These are phyloP conservation scores for Hipposideros armiger DNA, from an alignment of 2,113 vertebrate species.

Conservation along the genomic window DNA sequence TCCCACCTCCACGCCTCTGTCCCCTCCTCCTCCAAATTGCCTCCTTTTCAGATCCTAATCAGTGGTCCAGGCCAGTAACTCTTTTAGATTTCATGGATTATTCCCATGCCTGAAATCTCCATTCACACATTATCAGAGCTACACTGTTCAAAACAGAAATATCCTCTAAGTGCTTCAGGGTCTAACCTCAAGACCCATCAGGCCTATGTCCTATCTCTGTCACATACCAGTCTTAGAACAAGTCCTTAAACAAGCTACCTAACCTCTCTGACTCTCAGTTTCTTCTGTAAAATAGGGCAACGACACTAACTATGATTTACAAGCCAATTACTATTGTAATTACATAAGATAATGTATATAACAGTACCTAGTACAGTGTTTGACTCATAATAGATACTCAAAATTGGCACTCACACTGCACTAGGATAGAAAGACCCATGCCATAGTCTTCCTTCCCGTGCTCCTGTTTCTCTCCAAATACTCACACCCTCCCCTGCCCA, in stretches of 20 bases:
- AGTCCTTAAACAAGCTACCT: not conserved
- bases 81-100: not conserved
- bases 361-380: not conserved
- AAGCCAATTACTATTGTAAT: not conserved
- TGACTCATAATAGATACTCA: not conserved
- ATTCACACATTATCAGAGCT: not conserved
- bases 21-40: not conserved
- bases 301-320: not conserved
- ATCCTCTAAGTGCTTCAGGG: not conserved
- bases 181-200: not conserved
- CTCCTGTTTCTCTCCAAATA: not conserved
- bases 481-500: not conserved
- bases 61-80: not conserved
- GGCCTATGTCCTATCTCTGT: not conserved
- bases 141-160: not conserved
- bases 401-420: not conserved
- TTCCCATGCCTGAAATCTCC: not conserved
- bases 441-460: not conserved
- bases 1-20: not conserved
- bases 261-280: not conserved
- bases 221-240: not conserved
- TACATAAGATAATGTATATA: not conserved
- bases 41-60: not conserved
- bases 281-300: not conserved
- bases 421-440: not conserved